Percentiles rank a stretch among this genome's conserved stretches.
Evolutionary conservation across 2,113 vertebrate genomes (phyloP).

Genomic region (Eubucco bourcierii): DNA sequence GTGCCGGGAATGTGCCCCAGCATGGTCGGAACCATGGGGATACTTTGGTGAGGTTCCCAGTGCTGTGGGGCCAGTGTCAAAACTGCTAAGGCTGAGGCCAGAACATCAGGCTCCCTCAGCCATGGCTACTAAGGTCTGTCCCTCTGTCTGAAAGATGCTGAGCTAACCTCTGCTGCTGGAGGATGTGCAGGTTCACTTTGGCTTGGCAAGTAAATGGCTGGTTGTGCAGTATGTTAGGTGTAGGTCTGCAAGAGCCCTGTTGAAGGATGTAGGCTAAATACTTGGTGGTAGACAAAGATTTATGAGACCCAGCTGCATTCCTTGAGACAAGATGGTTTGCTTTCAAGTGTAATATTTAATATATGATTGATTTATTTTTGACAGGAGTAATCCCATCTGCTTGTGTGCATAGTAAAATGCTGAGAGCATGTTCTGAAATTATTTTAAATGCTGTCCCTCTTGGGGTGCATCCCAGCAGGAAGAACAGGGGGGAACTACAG

Average conservation of each 20-base stretch:
- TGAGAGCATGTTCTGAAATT: background rate
- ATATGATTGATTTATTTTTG: background rate
- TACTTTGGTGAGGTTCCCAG: conserved; percentile 50
- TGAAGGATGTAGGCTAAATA: background rate
- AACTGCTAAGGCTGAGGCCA: background rate
- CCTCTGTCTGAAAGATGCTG: accelerated
- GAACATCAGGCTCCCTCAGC: background rate
- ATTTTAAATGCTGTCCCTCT: background rate
- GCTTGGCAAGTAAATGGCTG: background rate
- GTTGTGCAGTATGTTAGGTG: background rate
- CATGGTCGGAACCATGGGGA: background rate
- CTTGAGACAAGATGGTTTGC: background rate
- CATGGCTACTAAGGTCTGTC: background rate
- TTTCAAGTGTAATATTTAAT: background rate
- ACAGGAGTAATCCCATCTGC: background rate
- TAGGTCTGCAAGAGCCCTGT: background rate
- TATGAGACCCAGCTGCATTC: background rate
- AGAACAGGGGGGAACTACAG: background rate
- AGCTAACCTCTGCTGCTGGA: background rate
- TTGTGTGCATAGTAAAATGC: background rate
- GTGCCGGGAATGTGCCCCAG: conserved; percentile 15
- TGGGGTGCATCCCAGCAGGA: background rate
- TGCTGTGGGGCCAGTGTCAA: background rate
- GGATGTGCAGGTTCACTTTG: background rate
- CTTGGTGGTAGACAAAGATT: background rate